Evolutionary conservation across 2,113 vertebrate species (phyloP).

Genomic region (Erythrocercus mccallii): DNA sequence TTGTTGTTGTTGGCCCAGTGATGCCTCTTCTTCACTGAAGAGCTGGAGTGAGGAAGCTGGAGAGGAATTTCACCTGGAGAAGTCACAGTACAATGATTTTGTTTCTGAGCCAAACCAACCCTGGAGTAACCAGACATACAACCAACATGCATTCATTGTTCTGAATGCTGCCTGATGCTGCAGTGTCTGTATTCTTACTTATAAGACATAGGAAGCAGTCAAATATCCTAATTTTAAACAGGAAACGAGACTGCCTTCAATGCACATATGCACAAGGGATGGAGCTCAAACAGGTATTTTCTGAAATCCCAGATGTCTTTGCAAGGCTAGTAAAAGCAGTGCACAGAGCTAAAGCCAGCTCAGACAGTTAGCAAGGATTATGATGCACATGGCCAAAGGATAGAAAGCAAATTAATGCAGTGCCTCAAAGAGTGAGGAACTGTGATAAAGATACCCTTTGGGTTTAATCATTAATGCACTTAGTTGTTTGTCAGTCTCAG

Average conservation of each 20-base stretch:
- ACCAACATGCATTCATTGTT: rapidly evolving
- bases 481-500: background rate
- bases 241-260: rapidly evolving
- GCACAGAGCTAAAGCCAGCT: background rate
- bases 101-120: background rate
- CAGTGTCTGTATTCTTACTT: background rate
- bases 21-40: background rate
- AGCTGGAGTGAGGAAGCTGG: background rate
- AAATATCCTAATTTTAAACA: background rate
- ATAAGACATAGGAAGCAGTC: background rate
- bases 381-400: background rate
- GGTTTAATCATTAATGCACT: background rate
- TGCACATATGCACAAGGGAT: background rate
- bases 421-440: background rate
- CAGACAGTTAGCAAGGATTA: background rate
- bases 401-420: background rate
- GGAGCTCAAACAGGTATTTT: background rate
- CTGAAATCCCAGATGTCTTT: background rate
- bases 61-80: background rate
- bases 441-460: background rate
- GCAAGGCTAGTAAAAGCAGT: background rate
- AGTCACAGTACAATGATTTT: background rate
- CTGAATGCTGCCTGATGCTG: background rate
- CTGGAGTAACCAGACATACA: background rate
- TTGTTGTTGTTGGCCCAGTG: background rate